Conservation (phyloP, 2,888 invertebrate species). For the Thysanoteuthis rhombus region DNA sequence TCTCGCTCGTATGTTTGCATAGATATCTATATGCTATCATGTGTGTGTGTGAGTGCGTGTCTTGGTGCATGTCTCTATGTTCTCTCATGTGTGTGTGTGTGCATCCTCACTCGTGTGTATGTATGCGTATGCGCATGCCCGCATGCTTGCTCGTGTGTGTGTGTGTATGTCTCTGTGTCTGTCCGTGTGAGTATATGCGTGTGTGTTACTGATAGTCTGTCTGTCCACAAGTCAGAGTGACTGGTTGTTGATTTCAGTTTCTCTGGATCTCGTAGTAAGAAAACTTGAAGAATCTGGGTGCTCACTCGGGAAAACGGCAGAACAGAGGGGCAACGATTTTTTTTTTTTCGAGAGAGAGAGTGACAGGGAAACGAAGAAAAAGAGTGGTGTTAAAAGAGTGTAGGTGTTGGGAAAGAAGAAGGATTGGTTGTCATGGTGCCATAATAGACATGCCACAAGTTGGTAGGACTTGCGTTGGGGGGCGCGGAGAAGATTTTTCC, state of each 20-base stretch:
- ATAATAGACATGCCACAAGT: background rate
- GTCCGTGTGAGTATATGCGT: background rate
- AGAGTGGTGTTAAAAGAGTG: too few species aligned
- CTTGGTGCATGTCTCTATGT: background rate
- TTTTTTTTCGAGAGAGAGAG: background rate
- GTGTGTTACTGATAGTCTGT: background rate
- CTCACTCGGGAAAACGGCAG: background rate
- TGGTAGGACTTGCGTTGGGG: background rate
- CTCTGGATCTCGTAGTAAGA: background rate
- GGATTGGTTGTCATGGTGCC: background rate
- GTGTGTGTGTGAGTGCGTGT: background rate
- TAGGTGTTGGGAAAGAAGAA: background rate
- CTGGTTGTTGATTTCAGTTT: background rate
- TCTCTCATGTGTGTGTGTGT: background rate
- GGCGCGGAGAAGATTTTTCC: background rate
- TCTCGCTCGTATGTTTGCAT: too few species aligned
- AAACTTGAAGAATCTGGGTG: background rate
- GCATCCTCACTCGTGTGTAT: background rate
- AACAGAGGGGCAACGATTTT: background rate
- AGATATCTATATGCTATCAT: too few species aligned
- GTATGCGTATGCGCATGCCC: background rate
- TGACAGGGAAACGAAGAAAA: too few species aligned
- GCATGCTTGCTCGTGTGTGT: too few species aligned
- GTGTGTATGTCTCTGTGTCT: background rate
- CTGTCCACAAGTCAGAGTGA: too few species aligned